Evolutionary conservation across 2,888 invertebrate genomes (phyloP).

Genomic region (Diplolepis rosae): DNA sequence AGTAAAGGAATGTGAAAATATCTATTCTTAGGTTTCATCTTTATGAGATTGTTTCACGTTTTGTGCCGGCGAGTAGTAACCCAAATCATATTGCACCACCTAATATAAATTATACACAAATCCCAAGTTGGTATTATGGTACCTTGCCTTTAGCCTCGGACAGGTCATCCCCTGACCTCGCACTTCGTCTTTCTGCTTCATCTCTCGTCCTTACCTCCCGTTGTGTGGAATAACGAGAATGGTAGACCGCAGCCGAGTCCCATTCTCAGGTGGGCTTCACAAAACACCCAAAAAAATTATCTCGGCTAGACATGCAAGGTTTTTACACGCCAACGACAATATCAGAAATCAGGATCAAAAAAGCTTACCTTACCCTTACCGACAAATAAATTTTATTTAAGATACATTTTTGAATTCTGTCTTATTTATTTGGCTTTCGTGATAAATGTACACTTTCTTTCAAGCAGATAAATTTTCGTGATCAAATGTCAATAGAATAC

Average conservation of each 20-base stretch:
- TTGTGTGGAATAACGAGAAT: conserved; percentile 63
- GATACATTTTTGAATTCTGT: too few relatives aligned
- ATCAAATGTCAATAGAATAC: too few relatives aligned
- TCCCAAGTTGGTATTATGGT: neutral
- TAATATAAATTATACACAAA: neutral
- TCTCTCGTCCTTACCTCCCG: conserved; percentile 54
- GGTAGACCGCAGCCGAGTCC: conserved; percentile 50
- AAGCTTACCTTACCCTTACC: neutral
- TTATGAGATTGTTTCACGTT: neutral
- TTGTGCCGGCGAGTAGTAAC: neutral
- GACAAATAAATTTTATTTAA: too few relatives aligned
- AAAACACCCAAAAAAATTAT: conserved; percentile 39
- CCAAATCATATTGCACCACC: neutral
- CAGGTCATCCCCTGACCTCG: conserved; percentile 49
- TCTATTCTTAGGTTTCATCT: neutral
- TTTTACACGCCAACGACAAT: neutral
- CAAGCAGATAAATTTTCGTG: too few relatives aligned
- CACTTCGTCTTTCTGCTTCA: conserved; percentile 24
- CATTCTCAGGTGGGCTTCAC: conserved; percentile 39
- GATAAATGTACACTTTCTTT: too few relatives aligned
- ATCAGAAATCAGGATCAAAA: neutral
- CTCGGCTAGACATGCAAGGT: neutral
- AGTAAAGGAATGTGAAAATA: neutral
- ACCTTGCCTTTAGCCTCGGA: neutral
- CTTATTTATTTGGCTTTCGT: too few relatives aligned